Base-by-base conservation (phyloP, 2,888 invertebrate genomes). In the Tridacna gigas region DNA sequence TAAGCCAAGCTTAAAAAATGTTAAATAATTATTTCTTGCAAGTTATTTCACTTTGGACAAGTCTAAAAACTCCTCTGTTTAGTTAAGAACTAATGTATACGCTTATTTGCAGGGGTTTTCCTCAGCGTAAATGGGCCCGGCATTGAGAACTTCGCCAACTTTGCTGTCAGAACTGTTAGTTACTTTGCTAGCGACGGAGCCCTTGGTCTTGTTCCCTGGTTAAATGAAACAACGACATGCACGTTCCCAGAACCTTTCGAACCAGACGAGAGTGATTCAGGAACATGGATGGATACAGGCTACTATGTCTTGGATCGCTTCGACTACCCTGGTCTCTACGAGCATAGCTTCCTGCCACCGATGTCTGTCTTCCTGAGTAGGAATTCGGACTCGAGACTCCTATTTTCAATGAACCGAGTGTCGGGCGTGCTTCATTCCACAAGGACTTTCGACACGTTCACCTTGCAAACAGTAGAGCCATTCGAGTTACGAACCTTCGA, bases 151-250 rank as follows among this genome's bases (percentile, higher is more conserved):
- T 65, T 18, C 15, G 65, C 25, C 65, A 28, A 65, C 28, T 28
- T 65, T 12, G 65, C 65, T 28, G 65, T 28, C 25, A 28, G 26
- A 22, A 28, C 65, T 20, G 26, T 65, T 0, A 28, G 26, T n/a
- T 73, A 51, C 51, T 45, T 25, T 51, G 73, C 51, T 13, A 47
- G 20, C 11, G 94, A 94, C 84, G 51, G 93, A 15, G 79, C 94
- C 25, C 79, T 93, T 11, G 91, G 90, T 0, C 87, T 91, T 76
- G 79, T 82, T 3, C 91, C 91, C 0, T 94, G 94, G 94, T 73
- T 94, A 22, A 92, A 94, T 82, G 47, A 66, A 22, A 83, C 93
- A 13, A 91, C 92, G 3, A 89, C 89, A 11, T 94, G 94, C 85
- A 87, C 91, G 9, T 93, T 88, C 79, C 94, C 94, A 0, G 86